Conservation (phyloP, 2,113 vertebrate species). For the Catharus bicknelli region DNA sequence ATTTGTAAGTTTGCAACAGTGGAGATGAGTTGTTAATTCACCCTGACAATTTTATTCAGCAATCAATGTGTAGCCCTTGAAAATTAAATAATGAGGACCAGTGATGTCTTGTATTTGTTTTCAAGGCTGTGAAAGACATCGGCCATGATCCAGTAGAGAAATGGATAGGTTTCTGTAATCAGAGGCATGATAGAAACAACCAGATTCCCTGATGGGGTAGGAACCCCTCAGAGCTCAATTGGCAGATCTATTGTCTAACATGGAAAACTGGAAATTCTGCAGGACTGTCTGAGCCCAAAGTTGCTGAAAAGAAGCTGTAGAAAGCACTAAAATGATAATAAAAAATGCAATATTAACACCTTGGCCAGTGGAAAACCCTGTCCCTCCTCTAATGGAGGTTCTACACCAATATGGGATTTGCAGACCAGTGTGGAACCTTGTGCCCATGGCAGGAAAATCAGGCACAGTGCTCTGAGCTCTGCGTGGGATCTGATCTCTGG, state of each 20-base stretch:
- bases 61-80: not conserved
- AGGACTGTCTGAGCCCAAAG: not conserved
- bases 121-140: not conserved
- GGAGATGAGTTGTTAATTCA: conserved; percentile 19
- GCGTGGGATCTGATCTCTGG: not conserved
- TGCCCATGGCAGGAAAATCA: not conserved
- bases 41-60: not conserved
- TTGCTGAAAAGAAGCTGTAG: not conserved
- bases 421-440: not conserved
- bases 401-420: not conserved
- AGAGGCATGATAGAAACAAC: not conserved
- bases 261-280: not conserved
- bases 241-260: not conserved
- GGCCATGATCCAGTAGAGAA: not conserved
- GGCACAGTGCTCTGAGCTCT: not conserved
- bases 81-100: conserved; percentile 36
- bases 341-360: not conserved
- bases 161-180: not conserved
- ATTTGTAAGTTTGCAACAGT: conserved; percentile 13
- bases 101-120: not conserved
- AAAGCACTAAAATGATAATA: not conserved
- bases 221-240: not conserved
- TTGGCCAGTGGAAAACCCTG: not conserved
- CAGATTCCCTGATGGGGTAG: not conserved
- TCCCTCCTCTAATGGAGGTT: not conserved